Percentiles rank a stretch among this genome's conserved stretches.
Evolutionary conservation across 2,888 invertebrate genomes (phyloP).

Genomic region (Anorthoa munda): DNA sequence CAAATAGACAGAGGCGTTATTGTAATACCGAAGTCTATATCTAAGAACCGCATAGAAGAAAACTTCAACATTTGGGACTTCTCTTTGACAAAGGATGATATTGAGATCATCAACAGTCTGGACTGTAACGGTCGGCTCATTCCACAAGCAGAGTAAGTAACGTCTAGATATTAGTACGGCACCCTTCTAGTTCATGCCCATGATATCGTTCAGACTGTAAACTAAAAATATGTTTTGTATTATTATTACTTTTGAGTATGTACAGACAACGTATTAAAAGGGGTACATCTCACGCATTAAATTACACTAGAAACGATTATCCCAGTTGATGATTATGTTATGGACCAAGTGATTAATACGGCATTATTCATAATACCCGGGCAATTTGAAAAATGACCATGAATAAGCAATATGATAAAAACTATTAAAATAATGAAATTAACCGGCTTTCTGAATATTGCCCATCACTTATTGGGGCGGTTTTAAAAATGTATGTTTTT

Average conservation of each 20-base stretch:
- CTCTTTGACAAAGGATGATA: constrained; percentile 85
- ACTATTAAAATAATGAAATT: too few species aligned
- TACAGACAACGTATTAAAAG: neutral
- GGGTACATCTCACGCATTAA: neutral
- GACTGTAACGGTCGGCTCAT: constrained; percentile 92
- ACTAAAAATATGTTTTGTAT: neutral
- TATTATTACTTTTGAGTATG: neutral
- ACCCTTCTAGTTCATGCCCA: neutral
- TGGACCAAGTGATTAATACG: too few species aligned
- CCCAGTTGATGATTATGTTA: too few species aligned
- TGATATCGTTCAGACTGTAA: neutral
- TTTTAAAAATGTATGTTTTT: too few species aligned
- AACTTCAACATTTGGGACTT: constrained; percentile 91
- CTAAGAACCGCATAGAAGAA: constrained; percentile 85
- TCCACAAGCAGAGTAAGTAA: constrained; percentile 88
- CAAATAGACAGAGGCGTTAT: constrained; percentile 87
- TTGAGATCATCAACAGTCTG: constrained; percentile 91
- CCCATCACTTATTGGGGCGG: too few species aligned
- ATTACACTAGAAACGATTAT: too few species aligned
- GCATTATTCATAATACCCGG: too few species aligned
- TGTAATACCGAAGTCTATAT: constrained; percentile 91
- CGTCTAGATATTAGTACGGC: neutral
- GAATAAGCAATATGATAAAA: too few species aligned
- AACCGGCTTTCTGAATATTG: too few species aligned
- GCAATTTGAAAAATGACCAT: too few species aligned